phyloP scores from a whole-genome alignment of 1,140 invertebrate species.

The Kradibia gibbosae region DNA sequence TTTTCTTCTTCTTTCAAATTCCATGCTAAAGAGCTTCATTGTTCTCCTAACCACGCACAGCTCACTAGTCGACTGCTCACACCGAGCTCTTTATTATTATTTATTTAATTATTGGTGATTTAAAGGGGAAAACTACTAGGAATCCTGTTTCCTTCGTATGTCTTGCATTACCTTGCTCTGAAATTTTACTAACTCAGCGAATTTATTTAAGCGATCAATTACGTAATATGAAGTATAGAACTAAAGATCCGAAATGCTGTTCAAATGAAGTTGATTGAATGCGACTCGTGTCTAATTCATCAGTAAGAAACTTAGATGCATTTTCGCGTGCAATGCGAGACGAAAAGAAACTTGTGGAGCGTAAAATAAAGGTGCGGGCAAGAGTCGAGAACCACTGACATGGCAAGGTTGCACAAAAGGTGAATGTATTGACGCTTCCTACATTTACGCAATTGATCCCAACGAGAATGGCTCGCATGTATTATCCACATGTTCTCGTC shows the following conservation, averaged over 20 bases:
- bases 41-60: too few species aligned
- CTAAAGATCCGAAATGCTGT: neutral
- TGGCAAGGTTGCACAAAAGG: constrained; percentile 69
- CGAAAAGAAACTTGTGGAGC: neutral
- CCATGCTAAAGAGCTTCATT: too few species aligned
- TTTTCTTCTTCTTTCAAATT: too few species aligned
- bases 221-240: neutral
- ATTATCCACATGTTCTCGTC: constrained; percentile 52
- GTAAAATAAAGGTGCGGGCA: constrained; percentile 4
- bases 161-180: too few species aligned
- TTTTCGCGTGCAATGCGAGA: neutral
- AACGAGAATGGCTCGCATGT: constrained; percentile 58
- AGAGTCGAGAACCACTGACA: constrained; percentile 62
- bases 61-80: neutral
- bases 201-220: neutral
- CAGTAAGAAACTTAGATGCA: neutral
- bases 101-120: neutral
- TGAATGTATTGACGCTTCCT: constrained; percentile 71
- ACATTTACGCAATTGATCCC: constrained; percentile 69
- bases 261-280: neutral
- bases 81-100: neutral
- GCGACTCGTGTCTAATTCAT: neutral
- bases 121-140: too few species aligned
- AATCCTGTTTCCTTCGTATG: too few species aligned
- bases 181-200: neutral